These are phyloP conservation scores for Amphimallon solstitiale DNA, from an alignment of 2,888 invertebrate species.

Conservation along the genomic window DNA sequence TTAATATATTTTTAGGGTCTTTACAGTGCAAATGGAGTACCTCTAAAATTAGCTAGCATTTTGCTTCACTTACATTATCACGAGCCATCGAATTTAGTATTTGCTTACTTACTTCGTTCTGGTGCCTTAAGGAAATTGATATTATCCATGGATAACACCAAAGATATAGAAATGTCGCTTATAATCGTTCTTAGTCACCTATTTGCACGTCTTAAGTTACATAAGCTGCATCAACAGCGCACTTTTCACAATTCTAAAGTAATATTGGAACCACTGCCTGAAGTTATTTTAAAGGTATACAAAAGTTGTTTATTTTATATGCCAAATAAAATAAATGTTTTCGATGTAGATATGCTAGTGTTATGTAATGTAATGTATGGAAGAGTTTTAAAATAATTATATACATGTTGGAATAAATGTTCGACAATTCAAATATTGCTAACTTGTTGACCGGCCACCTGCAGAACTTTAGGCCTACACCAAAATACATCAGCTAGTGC, in stretches of 20 bases:
- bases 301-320: no score
- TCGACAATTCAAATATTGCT: no score
- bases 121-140: conserved; percentile 41
- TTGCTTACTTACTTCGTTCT: conserved; percentile 40
- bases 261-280: conserved; percentile 32
- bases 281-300: conserved; percentile 18
- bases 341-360: no score
- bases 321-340: no score
- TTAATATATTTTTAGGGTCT: conserved; percentile 37
- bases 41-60: conserved; percentile 38
- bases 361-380: no score
- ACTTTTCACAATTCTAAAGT: conserved; percentile 31
- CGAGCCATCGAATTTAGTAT: conserved; percentile 43
- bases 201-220: conserved; percentile 24
- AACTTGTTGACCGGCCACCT: no score
- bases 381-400: no score
- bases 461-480: no score
- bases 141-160: conserved; percentile 23
- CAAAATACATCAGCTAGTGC: no score
- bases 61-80: conserved; percentile 42
- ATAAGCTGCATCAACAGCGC: background rate
- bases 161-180: conserved; percentile 32
- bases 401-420: no score
- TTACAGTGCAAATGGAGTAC: conserved; percentile 36
- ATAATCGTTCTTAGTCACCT: conserved; percentile 33